Conservation (phyloP, 1,140 invertebrate genomes). For the Teleopsis dalmanni region DNA sequence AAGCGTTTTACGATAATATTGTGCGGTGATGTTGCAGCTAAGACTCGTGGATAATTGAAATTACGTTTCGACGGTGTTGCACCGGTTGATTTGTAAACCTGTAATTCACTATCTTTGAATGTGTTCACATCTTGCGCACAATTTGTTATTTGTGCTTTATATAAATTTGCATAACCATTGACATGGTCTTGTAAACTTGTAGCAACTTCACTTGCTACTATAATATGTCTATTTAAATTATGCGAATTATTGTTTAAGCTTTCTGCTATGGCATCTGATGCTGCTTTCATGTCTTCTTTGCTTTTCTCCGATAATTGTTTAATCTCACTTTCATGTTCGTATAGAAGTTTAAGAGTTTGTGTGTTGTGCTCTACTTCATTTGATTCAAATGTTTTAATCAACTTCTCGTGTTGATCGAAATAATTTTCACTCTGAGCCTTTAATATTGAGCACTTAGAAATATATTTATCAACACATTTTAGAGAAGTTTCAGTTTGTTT, state of each 20-base stretch:
- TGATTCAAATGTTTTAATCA: not conserved
- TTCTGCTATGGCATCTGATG: conserved; percentile 14
- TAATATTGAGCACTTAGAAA: conserved; percentile 24
- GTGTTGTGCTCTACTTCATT: not conserved
- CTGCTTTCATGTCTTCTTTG: conserved; percentile 3
- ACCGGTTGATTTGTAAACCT: conserved; percentile 47
- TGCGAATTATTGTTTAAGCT: conserved; percentile 18
- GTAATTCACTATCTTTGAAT: conserved; percentile 46
- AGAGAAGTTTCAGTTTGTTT: conserved; percentile 5
- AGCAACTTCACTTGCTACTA: conserved; percentile 12
- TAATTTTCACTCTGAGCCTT: conserved; percentile 26
- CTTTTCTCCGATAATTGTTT: conserved; percentile 13
- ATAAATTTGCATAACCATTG: conserved; percentile 18
- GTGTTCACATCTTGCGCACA: conserved; percentile 22
- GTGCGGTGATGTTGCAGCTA: conserved; percentile 60
- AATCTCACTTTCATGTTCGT: conserved; percentile 9
- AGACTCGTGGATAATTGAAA: conserved; percentile 53
- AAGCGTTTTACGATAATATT: conserved; percentile 56
- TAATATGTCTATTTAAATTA: conserved; percentile 13
- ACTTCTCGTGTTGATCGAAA: conserved; percentile 2
- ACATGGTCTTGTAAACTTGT: conserved; percentile 15
- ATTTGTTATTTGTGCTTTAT: conserved; percentile 23
- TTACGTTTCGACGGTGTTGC: conserved; percentile 55
- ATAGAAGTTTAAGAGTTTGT: conserved; percentile 8
- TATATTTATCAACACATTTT: conserved; percentile 19